Percentiles rank a stretch among this genome's conserved stretches.
Evolutionary conservation across 2,888 invertebrate genomes (phyloP).

Genomic region (Mallateleia sp.): DNA sequence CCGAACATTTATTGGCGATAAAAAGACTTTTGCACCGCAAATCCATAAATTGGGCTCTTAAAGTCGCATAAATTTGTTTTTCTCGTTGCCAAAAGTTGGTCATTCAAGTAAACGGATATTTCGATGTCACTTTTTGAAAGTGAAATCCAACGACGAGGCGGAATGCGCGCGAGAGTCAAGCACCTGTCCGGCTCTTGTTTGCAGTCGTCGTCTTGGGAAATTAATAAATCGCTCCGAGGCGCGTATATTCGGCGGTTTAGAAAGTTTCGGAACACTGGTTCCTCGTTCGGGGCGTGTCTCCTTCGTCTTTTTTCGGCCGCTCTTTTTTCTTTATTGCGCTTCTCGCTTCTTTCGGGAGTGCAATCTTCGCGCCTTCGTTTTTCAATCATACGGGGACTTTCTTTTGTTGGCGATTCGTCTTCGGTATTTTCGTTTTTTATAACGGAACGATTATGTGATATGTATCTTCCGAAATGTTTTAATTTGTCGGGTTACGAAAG

Average conservation of each 20-base stretch:
- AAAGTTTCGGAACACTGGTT: constrained; percentile 77
- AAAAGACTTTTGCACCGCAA: constrained; percentile 18
- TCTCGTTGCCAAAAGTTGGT: constrained; percentile 73
- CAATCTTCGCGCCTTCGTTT: constrained; percentile 37
- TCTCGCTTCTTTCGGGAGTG: not conserved
- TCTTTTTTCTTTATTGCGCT: not conserved
- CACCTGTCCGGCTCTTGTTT: constrained; percentile 72
- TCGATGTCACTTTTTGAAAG: constrained; percentile 77
- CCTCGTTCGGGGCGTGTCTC: constrained; percentile 66
- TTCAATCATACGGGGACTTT: constrained; percentile 19
- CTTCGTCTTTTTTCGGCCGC: constrained; percentile 26
- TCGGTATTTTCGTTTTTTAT: too few relatives aligned
- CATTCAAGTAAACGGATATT: constrained; percentile 71
- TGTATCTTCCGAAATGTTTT: too few relatives aligned
- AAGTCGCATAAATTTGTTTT: constrained; percentile 57
- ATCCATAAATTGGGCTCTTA: constrained; percentile 43
- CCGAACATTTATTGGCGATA: constrained; percentile 20
- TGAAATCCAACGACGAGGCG: constrained; percentile 65
- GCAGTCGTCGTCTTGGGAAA: constrained; percentile 70
- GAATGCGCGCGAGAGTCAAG: constrained; percentile 56
- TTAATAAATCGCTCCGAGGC: constrained; percentile 76
- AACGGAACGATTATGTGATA: too few relatives aligned
- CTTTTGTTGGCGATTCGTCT: too few relatives aligned
- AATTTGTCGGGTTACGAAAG: too few relatives aligned
- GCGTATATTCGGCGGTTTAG: constrained; percentile 75